Evolutionary conservation across 2,113 vertebrate genomes (phyloP).

Genomic region (Ahaetulla prasina): DNA sequence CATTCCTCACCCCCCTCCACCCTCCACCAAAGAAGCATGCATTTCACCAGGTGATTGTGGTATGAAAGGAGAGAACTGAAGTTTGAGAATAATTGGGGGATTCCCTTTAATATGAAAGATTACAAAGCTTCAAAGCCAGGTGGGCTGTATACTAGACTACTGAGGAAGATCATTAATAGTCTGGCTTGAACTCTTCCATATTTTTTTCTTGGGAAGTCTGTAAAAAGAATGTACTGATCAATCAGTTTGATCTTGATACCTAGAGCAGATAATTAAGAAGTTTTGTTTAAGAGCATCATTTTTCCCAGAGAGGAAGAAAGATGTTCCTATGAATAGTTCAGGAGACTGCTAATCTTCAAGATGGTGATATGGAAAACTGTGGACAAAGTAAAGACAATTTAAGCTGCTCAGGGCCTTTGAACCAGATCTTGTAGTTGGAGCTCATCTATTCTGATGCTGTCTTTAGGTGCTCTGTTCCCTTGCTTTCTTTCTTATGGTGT

Average conservation of each 20-base stretch:
- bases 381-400: constrained; percentile 50
- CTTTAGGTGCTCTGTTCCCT: constrained; percentile 18
- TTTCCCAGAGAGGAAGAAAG: not conserved
- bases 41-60: not conserved
- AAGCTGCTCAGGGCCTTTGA: constrained; percentile 19
- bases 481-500: not conserved
- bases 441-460: constrained; percentile 17
- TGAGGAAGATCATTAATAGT: not conserved
- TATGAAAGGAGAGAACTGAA: not conserved
- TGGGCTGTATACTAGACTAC: not conserved
- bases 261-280: not conserved
- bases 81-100: not conserved
- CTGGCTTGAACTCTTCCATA: not conserved
- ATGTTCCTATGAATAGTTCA: constrained; percentile 48
- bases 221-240: not conserved
- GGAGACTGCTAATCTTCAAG: constrained; percentile 45
- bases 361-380: constrained; percentile 41
- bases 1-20: not conserved
- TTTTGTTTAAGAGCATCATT: not conserved
- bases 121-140: not conserved
- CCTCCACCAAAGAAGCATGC: not conserved
- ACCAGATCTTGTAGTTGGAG: constrained; percentile 41
- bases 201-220: not conserved
- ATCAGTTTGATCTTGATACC: not conserved
- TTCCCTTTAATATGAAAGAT: not conserved